Evolutionary conservation across 2,113 vertebrate genomes (phyloP).

Genomic region (Crotophaga sulcirostris): DNA sequence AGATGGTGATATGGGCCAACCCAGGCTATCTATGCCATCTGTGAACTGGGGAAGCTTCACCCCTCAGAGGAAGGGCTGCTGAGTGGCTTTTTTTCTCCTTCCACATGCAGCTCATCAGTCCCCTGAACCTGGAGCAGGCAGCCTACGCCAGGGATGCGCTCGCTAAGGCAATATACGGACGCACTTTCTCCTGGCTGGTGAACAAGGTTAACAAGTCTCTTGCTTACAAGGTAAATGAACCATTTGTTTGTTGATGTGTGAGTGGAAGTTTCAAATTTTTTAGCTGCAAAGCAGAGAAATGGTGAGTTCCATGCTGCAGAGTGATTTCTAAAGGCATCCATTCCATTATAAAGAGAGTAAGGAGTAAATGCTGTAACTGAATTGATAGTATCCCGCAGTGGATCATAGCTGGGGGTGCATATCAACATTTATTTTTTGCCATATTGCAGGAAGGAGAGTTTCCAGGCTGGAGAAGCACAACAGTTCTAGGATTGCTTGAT

Average conservation of each 20-base stretch:
- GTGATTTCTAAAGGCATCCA: not conserved
- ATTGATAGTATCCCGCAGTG: not conserved
- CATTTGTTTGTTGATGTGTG: rapidly evolving
- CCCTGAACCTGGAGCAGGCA: constrained; percentile 93
- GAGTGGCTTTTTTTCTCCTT: not conserved
- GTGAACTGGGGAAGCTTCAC: not conserved
- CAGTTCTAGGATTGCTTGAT: constrained; percentile 92
- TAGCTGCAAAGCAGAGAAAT: not conserved
- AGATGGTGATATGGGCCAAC: not conserved
- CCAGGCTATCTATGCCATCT: not conserved
- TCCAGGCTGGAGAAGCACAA: constrained; percentile 83
- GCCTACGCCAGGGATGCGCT: constrained; percentile 90
- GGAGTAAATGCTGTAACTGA: not conserved
- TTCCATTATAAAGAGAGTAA: not conserved
- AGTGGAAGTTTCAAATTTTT: not conserved
- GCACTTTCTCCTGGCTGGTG: constrained; percentile 97
- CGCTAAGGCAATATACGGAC: constrained; percentile 92
- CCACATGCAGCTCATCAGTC: constrained; percentile 85
- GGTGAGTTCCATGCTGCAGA: not conserved
- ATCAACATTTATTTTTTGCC: not conserved
- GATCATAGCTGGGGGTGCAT: not conserved
- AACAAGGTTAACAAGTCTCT: constrained; percentile 94
- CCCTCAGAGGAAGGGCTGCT: not conserved
- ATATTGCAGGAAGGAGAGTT: constrained; percentile 81
- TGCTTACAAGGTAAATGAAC: constrained; percentile 82